Evolutionary conservation across 2,797 vertebrate genomes (phyloP).

Genomic region (Bovichtus variegatus): DNA sequence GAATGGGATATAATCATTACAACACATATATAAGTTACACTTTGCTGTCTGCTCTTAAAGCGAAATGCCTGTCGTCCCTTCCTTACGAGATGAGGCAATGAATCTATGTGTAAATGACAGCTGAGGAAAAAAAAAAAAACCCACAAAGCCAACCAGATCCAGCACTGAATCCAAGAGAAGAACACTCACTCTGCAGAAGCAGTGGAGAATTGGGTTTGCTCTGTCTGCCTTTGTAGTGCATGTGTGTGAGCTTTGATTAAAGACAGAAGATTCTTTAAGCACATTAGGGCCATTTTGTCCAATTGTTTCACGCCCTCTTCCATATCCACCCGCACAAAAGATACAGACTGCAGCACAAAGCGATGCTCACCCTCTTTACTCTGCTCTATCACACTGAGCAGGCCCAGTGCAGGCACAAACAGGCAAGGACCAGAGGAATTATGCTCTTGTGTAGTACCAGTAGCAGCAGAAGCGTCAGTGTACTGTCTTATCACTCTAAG

Average conservation of each 20-base stretch:
- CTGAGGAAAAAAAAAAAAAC: conserved; percentile 34
- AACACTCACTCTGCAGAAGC: conserved; percentile 77
- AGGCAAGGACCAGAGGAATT: conserved; percentile 76
- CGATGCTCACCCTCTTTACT: conserved; percentile 75
- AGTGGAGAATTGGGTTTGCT: conserved; percentile 81
- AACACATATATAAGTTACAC: conserved; percentile 64
- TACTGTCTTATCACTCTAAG: conserved; percentile 70
- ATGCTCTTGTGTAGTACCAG: conserved; percentile 61
- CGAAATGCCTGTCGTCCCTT: conserved; percentile 61
- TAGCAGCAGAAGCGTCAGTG: conserved; percentile 55
- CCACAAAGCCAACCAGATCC: conserved; percentile 75
- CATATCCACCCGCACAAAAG: conserved; percentile 86
- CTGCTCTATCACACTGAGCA: conserved; percentile 80
- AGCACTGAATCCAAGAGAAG: conserved; percentile 65
- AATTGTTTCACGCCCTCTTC: conserved; percentile 87
- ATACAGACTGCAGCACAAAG: conserved; percentile 82
- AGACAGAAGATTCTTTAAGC: conserved; percentile 89
- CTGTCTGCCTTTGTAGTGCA: conserved; percentile 84
- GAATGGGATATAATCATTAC: conserved; percentile 36
- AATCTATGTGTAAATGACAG: conserved; percentile 68
- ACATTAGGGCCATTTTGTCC: conserved; percentile 87
- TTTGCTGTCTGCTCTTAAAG: conserved; percentile 52
- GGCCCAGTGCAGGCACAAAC: conserved; percentile 73
- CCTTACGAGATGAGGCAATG: conserved; percentile 76
- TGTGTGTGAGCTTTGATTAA: conserved; percentile 90